Evolutionary conservation across 2,888 invertebrate species (phyloP).

Genomic region (Hypsopygia costalis): DNA sequence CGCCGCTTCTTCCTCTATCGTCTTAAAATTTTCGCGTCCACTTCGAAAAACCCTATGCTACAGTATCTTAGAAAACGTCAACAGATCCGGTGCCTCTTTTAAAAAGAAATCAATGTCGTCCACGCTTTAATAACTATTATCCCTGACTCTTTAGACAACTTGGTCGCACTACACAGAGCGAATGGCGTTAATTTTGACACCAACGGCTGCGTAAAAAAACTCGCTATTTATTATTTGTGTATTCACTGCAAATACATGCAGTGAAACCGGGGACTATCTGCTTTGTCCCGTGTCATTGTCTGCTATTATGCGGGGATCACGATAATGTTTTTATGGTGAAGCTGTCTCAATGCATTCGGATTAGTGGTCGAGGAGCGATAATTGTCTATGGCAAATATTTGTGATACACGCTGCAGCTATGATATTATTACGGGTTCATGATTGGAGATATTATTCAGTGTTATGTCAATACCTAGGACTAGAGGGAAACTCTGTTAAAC

Average conservation of each 20-base stretch:
- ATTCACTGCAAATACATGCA: slow-evolving; percentile 71
- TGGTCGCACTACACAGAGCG: slow-evolving; percentile 28
- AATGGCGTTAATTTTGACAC: slow-evolving; percentile 68
- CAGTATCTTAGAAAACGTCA: too few species aligned
- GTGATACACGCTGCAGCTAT: slow-evolving; percentile 31
- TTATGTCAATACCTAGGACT: slow-evolving; percentile 25
- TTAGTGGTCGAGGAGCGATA: slow-evolving; percentile 58
- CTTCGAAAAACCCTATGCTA: too few species aligned
- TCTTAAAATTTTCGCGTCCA: too few species aligned
- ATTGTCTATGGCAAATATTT: slow-evolving; percentile 69
- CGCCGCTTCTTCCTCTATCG: too few species aligned
- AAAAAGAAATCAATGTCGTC: not conserved
- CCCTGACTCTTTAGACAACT: slow-evolving; percentile 11
- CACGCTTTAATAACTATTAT: too few species aligned
- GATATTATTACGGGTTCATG: slow-evolving; percentile 26
- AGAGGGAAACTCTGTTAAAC: too few species aligned
- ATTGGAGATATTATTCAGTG: slow-evolving; percentile 36
- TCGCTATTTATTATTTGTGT: slow-evolving; percentile 70
- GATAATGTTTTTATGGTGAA: slow-evolving; percentile 52
- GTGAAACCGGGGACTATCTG: slow-evolving; percentile 45
- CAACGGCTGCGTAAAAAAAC: slow-evolving; percentile 60
- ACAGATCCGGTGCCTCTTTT: too few species aligned
- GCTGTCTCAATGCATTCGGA: slow-evolving; percentile 50
- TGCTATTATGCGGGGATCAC: slow-evolving; percentile 40
- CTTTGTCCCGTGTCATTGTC: slow-evolving; percentile 59